Evolutionary conservation across 2,797 vertebrate genomes (phyloP), one percentile per base, ranked within the genome.

Genomic region (Euthynnus affinis): DNA sequence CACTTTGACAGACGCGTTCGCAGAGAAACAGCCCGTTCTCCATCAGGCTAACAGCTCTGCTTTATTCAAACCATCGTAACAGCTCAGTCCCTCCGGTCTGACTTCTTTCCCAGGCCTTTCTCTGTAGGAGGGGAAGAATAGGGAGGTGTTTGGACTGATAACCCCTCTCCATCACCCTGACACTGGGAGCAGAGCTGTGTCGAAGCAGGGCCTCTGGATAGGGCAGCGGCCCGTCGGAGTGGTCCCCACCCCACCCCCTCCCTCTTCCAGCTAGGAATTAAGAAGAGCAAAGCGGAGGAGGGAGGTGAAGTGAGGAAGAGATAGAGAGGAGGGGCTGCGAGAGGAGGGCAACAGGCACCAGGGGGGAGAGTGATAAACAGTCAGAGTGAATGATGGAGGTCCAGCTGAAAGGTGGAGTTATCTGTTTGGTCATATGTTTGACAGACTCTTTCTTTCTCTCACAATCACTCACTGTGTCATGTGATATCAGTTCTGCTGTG

Each of bases 161-260:
- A 91, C 91, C 87, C 78, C 81, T 90, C 81, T 93, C 82, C 87
- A 91, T 92, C 89, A 89, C 74, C 40, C 64, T 86, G 88, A 90
- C 84, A 52, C 42, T 53, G 78, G 72, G 61, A 76, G 73, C 40
- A 72, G 67, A 79, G 63, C 69, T n/a, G 25, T 23, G 69, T 42
- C 25, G 44, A 76, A 74, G 56, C 42, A 37, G 67, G 63, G 75
- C 82, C 81, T 84, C 76, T 74, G 72, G 83, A 82, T 52, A 25
- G 56, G 72, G 59, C 74, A 37, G 66, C n/a, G 66, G 76, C 75
- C 40, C 51, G 22, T 42, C 1, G 15, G 40, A 71, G 65, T 59
- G 59, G 44, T 86, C 71, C 72, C 65, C 80, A n/a, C n/a, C 67
- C 65, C 63, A 44, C 69, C 63, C 81, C n/a, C n/a, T n/a, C n/a